Conservation (phyloP, 2,888 invertebrate genomes). For the Notocelia uddmanniana region DNA sequence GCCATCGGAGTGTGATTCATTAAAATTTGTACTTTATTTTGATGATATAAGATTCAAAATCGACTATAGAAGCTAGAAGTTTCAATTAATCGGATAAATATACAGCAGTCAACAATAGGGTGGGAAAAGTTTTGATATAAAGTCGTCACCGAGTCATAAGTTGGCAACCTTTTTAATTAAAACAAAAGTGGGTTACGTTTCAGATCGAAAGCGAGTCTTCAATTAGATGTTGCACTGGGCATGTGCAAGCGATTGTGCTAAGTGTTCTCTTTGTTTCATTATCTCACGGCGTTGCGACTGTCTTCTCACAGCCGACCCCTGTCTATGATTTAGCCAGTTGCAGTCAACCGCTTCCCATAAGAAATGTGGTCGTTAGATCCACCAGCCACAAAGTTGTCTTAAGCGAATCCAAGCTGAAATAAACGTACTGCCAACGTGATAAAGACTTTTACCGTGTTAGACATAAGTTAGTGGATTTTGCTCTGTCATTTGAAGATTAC, state of each 20-base stretch:
- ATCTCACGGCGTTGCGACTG: constrained; percentile 69
- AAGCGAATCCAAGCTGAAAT: neutral
- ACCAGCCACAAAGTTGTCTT: constrained; percentile 35
- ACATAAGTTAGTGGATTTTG: neutral
- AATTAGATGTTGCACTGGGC: constrained; percentile 63
- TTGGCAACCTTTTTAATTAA: constrained; percentile 41
- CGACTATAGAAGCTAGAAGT: neutral
- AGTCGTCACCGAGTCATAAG: constrained; percentile 10
- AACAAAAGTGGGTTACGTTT: constrained; percentile 61
- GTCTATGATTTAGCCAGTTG: constrained; percentile 51
- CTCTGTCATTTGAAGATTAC: constrained; percentile 32
- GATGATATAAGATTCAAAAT: neutral
- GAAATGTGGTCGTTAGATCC: constrained; percentile 60
- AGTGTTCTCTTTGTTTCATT: constrained; percentile 64
- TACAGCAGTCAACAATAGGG: constrained; percentile 16
- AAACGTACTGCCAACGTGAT: neutral
- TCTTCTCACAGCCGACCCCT: constrained; percentile 45
- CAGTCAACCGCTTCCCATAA: constrained; percentile 63
- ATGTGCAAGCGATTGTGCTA: constrained; percentile 52
- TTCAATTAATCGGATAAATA: constrained; percentile 5
- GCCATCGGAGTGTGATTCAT: neutral
- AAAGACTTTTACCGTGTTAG: neutral
- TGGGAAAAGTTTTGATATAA: constrained; percentile 15
- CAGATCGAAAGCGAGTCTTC: constrained; percentile 68
- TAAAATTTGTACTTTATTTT: constrained; percentile 6